Percentiles rank a stretch among this genome's conserved stretches.
Evolutionary conservation across 2,113 vertebrate species (phyloP).

Genomic region (Rhabdornis inornatus): DNA sequence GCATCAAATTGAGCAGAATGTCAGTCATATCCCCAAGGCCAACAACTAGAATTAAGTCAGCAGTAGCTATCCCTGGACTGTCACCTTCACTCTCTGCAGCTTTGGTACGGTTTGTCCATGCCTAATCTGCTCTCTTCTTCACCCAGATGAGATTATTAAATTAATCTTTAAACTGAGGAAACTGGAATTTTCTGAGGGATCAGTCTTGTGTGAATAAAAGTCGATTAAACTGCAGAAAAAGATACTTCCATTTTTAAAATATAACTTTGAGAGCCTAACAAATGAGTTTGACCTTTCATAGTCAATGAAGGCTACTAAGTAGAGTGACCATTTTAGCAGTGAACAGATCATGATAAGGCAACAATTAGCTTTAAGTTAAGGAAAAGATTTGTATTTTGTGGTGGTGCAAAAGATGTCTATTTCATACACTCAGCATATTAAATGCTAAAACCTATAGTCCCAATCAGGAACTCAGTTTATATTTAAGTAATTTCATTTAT

Average conservation of each 20-base stretch:
- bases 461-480: not conserved
- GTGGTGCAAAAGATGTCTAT: not conserved
- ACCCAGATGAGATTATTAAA: not conserved
- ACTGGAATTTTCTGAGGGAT: not conserved
- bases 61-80: not conserved
- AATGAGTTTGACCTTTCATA: not conserved
- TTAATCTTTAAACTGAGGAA: not conserved
- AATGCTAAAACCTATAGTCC: not conserved
- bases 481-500: not conserved
- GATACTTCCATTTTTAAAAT: not conserved
- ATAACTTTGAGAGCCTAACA: not conserved
- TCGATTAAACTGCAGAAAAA: not conserved
- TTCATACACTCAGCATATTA: not conserved
- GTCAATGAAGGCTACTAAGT: not conserved
- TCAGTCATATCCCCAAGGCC: not conserved
- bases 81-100: not conserved
- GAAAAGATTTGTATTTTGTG: not conserved
- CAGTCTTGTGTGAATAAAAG: not conserved
- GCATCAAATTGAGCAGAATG: not conserved
- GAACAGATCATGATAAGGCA: not conserved
- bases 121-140: not conserved
- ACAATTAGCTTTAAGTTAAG: not conserved
- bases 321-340: not conserved
- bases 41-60: constrained; percentile 8
- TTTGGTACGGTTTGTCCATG: not conserved